These are phyloP conservation scores for Eupithecia subumbrata DNA, from an alignment of 2,888 invertebrate species.

Conservation along the genomic window DNA sequence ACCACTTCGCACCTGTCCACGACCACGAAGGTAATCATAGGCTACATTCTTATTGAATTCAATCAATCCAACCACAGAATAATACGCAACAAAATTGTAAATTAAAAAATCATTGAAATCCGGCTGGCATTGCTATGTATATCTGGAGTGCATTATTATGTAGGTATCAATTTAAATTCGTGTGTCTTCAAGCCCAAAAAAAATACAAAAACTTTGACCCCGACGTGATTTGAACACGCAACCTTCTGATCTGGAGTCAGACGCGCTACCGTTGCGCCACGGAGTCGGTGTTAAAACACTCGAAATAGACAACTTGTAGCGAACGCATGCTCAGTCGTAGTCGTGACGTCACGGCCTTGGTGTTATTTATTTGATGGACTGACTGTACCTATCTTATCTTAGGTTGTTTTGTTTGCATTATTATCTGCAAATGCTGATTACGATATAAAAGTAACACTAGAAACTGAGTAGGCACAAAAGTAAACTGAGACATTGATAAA, in stretches of 20 bases:
- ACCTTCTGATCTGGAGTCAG: conserved; percentile 99
- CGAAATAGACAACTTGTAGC: conserved; percentile 49
- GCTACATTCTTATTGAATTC: not conserved
- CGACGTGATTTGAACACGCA: conserved; percentile 99
- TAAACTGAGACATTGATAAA: not conserved
- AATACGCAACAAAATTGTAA: not conserved
- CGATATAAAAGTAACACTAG: not conserved
- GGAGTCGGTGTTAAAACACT: conserved; percentile 80
- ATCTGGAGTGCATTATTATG: not conserved
- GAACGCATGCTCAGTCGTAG: conserved; percentile 23
- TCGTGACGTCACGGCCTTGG: conserved; percentile 27
- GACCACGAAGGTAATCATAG: not conserved
- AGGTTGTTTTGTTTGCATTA: conserved; percentile 2
- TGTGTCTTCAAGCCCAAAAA: not conserved
- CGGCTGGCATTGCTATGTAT: not conserved
- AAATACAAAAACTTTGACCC: conserved; percentile 86
- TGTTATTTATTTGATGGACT: conserved; percentile 14
- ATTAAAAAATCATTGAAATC: not conserved
- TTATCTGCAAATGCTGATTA: not conserved
- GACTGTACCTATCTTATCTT: conserved; percentile 9
- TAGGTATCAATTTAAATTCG: not conserved
- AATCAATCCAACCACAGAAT: not conserved
- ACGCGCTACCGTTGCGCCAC: conserved; percentile 98
- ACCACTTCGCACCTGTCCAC: conserved; percentile 15
- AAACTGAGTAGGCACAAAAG: not conserved